Conservation (phyloP, 2,888 invertebrate genomes). For the Drosophila pegasa region DNA sequence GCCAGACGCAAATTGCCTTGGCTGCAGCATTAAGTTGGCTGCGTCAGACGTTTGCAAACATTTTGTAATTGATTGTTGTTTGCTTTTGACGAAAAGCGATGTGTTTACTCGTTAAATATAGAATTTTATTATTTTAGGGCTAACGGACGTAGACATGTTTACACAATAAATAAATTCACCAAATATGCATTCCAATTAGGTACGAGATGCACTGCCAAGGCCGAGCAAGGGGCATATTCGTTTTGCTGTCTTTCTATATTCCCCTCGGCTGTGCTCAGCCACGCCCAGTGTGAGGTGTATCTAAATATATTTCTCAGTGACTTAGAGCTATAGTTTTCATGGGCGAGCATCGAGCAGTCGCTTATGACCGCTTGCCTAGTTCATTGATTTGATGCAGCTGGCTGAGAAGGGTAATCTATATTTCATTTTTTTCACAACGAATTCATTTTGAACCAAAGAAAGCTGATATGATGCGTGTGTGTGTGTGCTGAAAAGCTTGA, state of each 20-base stretch:
- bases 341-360: background rate
- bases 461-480: background rate
- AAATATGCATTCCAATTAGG: conserved; percentile 12
- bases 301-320: no score
- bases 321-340: background rate
- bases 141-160: conserved; percentile 3
- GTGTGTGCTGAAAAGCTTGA: conserved; percentile 6
- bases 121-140: conserved; percentile 13
- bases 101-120: conserved; percentile 8
- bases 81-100: conserved; percentile 3
- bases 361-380: background rate
- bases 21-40: conserved; percentile 6
- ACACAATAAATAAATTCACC: conserved; percentile 13
- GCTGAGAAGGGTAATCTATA: background rate
- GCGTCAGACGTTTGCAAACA: background rate
- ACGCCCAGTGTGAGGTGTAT: background rate
- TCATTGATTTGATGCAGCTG: background rate
- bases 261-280: no score
- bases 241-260: background rate
- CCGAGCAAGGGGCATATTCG: background rate
- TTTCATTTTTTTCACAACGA: conserved; percentile 2
- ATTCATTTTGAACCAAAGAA: background rate
- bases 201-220: background rate
- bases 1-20: background rate
- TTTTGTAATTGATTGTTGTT: conserved; percentile 7